A percentile compares a stretch with the other conserved stretches of the same genome.
phyloP scores from a whole-genome alignment of 2,113 vertebrate genomes.

The Hoplias malabaricus region DNA sequence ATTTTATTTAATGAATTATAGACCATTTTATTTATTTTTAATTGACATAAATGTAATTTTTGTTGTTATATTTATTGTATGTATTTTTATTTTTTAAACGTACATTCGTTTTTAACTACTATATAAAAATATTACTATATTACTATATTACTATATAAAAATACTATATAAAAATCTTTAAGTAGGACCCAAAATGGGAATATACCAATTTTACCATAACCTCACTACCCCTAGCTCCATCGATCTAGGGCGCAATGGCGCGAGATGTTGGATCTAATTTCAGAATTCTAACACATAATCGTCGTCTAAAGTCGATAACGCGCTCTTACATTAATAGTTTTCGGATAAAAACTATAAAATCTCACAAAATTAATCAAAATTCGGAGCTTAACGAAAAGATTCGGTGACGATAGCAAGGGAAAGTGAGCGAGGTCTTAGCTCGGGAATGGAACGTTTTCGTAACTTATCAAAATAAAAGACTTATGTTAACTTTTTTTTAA shows the following conservation, averaged over 20 bases:
- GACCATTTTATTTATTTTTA: neutral
- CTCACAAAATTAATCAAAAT: neutral
- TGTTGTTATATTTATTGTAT: neutral
- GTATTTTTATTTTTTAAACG: neutral
- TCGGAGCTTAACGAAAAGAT: neutral
- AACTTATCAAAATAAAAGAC: conserved; percentile 36
- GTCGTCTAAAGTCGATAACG: neutral
- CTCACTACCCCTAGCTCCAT: neutral
- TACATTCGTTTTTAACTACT: no score
- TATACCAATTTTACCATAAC: no score
- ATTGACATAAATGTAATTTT: neutral
- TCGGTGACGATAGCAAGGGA: neutral
- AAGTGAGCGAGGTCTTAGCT: neutral
- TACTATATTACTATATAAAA: no score
- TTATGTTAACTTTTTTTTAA: no score
- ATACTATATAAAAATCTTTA: no score
- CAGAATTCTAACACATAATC: neutral
- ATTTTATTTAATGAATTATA: no score
- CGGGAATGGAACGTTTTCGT: neutral
- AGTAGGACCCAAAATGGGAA: no score
- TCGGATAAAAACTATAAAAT: neutral
- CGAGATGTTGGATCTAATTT: no score
- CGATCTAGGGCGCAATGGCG: neutral
- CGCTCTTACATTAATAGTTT: neutral
- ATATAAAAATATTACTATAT: no score